Conservation (phyloP, 2,113 vertebrate genomes). For the Jaculus jaculus region DNA sequence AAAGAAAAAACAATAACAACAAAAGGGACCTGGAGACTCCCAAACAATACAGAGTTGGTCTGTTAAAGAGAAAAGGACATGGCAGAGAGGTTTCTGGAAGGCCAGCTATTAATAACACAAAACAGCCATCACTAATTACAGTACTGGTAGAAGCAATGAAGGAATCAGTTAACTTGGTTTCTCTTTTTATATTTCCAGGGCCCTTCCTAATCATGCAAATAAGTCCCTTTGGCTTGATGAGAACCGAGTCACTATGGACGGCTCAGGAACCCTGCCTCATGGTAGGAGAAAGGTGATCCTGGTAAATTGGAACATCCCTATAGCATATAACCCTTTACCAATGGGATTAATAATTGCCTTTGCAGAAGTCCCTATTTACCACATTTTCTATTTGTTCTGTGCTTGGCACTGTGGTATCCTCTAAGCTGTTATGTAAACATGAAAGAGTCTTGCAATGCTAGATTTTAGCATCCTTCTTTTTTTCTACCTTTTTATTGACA, state of each 20-base stretch:
- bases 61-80: background rate
- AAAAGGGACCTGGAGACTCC: background rate
- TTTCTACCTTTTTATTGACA: too few species aligned
- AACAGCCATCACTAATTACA: background rate
- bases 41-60: background rate
- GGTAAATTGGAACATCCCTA: background rate
- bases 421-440: background rate
- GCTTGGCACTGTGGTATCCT: background rate
- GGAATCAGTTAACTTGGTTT: slow-evolving; percentile 4
- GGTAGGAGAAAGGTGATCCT: background rate
- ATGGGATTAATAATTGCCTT: background rate
- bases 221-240: slow-evolving; percentile 30
- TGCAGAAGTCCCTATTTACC: background rate
- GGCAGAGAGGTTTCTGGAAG: background rate
- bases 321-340: background rate
- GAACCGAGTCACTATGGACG: background rate
- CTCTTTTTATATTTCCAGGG: background rate
- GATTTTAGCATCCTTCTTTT: background rate
- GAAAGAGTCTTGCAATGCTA: background rate
- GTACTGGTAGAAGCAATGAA: background rate
- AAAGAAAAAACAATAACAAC: too few species aligned
- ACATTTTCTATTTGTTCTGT: background rate
- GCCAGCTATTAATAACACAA: background rate
- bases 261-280: background rate
- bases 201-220: slow-evolving; percentile 10